Evolutionary conservation across 2,888 invertebrate genomes (phyloP), one percentile per base, ranked within the genome.

Genomic region (Enchytraeus crypticus): DNA sequence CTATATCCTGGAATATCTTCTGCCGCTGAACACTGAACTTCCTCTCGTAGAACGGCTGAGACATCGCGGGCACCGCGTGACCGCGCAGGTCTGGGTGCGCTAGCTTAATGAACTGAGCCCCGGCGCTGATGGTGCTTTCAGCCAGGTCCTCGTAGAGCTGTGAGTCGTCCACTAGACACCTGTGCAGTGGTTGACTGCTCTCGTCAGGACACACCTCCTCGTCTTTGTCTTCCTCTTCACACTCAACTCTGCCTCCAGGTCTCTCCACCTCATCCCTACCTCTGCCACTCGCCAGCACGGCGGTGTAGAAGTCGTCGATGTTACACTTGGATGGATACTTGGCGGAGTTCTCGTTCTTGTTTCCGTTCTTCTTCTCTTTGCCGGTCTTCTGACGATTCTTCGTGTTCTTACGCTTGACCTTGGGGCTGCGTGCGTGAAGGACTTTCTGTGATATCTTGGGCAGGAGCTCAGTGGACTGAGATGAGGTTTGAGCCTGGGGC

Each of bases 1-100:
- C 86, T 57, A 88, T 84, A 72, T 86, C 86, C 3, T 84, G 84
- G 34, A 87, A 76, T 32, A 78, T 74, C 62, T 76, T 77, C 23
- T 71, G 65, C 77, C 84, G 81, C 70, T 83, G 83, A 34, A 82
- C 80, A 64, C 80, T 81, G 63, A 82, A 77, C 66, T 84, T 83
- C 68, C 83, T 82, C 57, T 74, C 74, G 27, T 45, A 59, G 67
- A 85, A 84, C 1, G 85, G 84, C 72, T 88, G 87, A 0, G 84
- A 81, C 38, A 71, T 70, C 23, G 70, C 70, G 0, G 79, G 74
- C 26, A 84, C 81, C 51, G 69, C 70, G 23, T 73, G 85, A 0
- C 85, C 85, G 68, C 83, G 81, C 79, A 87, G 80, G 71, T 88
- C 88, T 23, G 89, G 88, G 75, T 87, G 88, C 0, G 88, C 86